These are phyloP conservation scores for Mnemiopsis leidyi DNA, from an alignment of 37 sponge, comb jelly and placozoan species.

Conservation along the genomic window DNA sequence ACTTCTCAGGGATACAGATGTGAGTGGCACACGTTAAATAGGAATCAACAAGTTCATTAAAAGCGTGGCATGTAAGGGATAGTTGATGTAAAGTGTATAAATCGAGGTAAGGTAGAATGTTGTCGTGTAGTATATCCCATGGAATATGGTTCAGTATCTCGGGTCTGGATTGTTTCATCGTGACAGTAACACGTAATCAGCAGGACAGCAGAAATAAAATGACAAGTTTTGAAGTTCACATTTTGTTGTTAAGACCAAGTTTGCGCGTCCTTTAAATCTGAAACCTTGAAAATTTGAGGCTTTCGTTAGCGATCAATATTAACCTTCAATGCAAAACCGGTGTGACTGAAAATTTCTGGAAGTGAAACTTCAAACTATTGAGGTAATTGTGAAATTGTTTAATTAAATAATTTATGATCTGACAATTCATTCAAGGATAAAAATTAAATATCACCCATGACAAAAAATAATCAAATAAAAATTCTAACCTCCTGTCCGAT, in stretches of 20 bases:
- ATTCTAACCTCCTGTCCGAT: neutral
- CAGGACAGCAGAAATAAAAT: too few relatives aligned
- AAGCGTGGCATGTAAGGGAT: neutral
- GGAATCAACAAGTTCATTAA: neutral
- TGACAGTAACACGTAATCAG: too few relatives aligned
- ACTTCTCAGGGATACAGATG: neutral
- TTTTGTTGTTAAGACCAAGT: too few relatives aligned
- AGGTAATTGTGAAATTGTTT: too few relatives aligned
- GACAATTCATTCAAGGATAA: neutral
- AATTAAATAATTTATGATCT: too few relatives aligned
- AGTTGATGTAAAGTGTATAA: slow-evolving; percentile 18
- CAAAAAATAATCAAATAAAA: neutral
- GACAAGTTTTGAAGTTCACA: too few relatives aligned
- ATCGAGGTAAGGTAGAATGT: slow-evolving; percentile 34
- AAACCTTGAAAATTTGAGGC: too few relatives aligned
- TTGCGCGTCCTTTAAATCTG: too few relatives aligned
- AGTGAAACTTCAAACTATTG: too few relatives aligned
- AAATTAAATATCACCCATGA: neutral
- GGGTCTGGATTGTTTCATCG: neutral
- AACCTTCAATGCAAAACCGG: too few relatives aligned
- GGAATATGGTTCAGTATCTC: neutral
- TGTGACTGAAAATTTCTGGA: too few relatives aligned
- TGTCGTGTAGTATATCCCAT: neutral
- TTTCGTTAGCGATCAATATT: too few relatives aligned
- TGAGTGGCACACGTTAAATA: neutral